phyloP scores from a whole-genome alignment of 2,797 vertebrate species.

The Heterohyrax brucei region DNA sequence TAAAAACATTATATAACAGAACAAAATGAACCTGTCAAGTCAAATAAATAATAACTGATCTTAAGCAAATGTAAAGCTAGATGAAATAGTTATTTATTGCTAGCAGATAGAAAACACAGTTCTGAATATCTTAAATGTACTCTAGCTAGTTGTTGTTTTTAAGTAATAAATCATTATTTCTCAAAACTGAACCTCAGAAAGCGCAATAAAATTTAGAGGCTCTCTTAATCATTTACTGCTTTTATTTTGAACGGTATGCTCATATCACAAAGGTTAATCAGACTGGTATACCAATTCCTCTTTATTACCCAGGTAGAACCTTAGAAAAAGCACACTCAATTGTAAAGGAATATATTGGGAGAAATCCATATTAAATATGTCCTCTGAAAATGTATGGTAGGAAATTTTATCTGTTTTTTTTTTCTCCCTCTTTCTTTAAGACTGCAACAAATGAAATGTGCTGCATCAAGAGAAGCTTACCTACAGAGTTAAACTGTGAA shows the following conservation, averaged over 20 bases:
- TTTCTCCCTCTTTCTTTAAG: background rate
- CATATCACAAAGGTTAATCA: background rate
- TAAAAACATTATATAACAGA: constrained; percentile 13
- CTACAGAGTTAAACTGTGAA: background rate
- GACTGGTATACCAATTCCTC: background rate
- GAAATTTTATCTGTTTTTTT: background rate
- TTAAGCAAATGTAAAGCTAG: constrained; percentile 55
- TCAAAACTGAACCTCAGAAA: constrained; percentile 70
- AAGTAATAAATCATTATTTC: constrained; percentile 53
- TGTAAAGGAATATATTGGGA: background rate
- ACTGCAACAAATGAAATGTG: background rate
- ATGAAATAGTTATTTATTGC: background rate
- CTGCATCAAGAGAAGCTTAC: background rate
- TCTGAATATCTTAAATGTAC: constrained; percentile 61
- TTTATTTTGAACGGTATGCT: constrained; percentile 24
- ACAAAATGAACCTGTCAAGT: constrained; percentile 59
- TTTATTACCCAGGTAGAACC: background rate
- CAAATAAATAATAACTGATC: constrained; percentile 58
- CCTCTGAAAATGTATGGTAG: background rate
- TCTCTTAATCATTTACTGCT: constrained; percentile 24
- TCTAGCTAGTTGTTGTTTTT: background rate
- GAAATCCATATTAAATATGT: constrained; percentile 14
- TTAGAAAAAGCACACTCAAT: background rate
- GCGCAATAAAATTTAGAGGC: constrained; percentile 50
- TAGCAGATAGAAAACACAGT: constrained; percentile 55